A percentile compares a stretch with the other conserved stretches of the same genome.
Evolutionary conservation across 2,888 invertebrate genomes (phyloP).

Genomic region (Vanessa cardui): DNA sequence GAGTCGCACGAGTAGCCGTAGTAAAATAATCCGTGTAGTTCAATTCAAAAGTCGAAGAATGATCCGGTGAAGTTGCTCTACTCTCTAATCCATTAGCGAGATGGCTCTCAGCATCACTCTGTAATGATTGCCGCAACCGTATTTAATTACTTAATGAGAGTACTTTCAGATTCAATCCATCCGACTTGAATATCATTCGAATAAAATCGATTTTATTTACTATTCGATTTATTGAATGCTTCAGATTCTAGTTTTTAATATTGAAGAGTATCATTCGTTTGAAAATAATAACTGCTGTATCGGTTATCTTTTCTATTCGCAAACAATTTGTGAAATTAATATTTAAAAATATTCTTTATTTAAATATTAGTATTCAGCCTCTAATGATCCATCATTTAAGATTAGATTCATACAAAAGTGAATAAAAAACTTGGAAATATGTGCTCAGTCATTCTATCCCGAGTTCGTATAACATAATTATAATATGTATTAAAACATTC

Average conservation of each 20-base stretch:
- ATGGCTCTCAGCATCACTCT: constrained; percentile 35
- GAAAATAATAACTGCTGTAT: constrained; percentile 2
- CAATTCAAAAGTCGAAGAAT: constrained; percentile 29
- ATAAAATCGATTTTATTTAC: constrained; percentile 27
- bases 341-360: neutral
- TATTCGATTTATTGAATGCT: constrained; percentile 15
- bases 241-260: constrained; percentile 13
- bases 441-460: too few relatives aligned
- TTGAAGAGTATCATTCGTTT: constrained; percentile 10
- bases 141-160: constrained; percentile 41
- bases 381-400: too few relatives aligned
- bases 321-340: neutral
- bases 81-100: constrained; percentile 38
- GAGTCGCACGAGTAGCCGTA: too few relatives aligned
- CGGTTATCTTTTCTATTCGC: neutral
- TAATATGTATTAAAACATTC: too few relatives aligned
- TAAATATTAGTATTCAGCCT: neutral
- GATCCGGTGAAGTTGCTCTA: constrained; percentile 21
- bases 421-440: too few relatives aligned
- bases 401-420: too few relatives aligned
- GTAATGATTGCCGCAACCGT: constrained; percentile 36
- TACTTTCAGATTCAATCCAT: constrained; percentile 28
- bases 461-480: too few relatives aligned
- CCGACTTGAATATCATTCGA: constrained; percentile 17
- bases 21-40: constrained; percentile 3